Base-by-base conservation (phyloP, 2,888 invertebrate genomes). In the Pegoplata infirma region DNA sequence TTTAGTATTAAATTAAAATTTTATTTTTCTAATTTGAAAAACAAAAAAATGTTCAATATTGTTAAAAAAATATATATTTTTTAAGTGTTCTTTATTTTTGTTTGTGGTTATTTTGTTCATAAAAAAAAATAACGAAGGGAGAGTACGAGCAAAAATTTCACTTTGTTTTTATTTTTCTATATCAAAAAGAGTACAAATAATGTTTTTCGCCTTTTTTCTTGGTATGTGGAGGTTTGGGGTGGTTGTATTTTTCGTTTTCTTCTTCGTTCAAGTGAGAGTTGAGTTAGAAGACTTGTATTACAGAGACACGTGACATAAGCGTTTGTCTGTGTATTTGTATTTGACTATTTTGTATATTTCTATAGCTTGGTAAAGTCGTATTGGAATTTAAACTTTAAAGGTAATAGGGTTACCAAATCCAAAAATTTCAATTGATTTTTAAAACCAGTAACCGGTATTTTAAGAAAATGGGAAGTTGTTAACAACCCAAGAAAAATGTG, bases 311-410 rank as follows among this genome's bases (percentile, higher is more conserved):
- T 79, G 79, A 79, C 79, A 79, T 56, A 46, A 63, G 71, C 58
- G 40, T 67, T 74, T 69, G 55, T 16, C 10, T 53, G 59, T 72
- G 71, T 63, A 28, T 32, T 58, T 36, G 36, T 53, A 58, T 67
- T 76, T 53, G 53, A 36, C 76, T 76, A 72, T 68, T 80, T 66
- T 21, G 36, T 21, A n/a, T n/a, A n/a, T n/a, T n/a, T n/a, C n/a
- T 61, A 4, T 56, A 67, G 36, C 28, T 59, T 32, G 8, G 23
- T 23, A 49, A 32, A 63, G 16, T 71, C 79, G 79, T 75, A 75
- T 72, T 75, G 79, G 79, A 79, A 79, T 79, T 79, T 79, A 59
- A 78, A 74, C 69, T 74, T 78, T 59, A 53, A 56, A 14, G 56
- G 47, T 51, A n/a, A 17, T 21, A 46, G 46, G 14, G 78, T 58